Evolutionary conservation across 2,113 vertebrate species (phyloP).

Genomic region (Plestiodon gilberti): DNA sequence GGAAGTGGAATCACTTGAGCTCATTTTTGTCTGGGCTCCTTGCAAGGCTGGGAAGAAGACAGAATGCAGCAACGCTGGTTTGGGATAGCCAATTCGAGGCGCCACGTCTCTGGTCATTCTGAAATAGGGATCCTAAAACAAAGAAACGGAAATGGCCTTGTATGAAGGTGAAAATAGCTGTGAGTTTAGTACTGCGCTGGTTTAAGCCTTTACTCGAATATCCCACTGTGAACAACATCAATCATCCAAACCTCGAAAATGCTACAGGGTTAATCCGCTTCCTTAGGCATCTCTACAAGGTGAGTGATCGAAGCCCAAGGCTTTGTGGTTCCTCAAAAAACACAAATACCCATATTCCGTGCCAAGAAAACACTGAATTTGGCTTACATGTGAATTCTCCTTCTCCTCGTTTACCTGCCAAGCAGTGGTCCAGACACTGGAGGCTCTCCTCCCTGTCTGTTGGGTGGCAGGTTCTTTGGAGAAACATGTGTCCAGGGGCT

Average conservation of each 20-base stretch:
- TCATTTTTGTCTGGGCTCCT: slow-evolving; percentile 98
- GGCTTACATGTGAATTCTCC: not conserved
- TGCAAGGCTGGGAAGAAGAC: slow-evolving; percentile 97
- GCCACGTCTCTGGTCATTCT: slow-evolving; percentile 97
- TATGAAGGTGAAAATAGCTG: not conserved
- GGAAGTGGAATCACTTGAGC: slow-evolving; percentile 93
- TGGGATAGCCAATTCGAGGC: slow-evolving; percentile 89
- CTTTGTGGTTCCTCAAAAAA: not conserved
- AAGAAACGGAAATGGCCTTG: not conserved
- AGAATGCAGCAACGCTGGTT: slow-evolving; percentile 94
- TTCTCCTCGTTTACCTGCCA: not conserved
- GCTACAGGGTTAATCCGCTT: not conserved
- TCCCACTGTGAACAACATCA: not conserved
- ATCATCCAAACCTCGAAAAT: not conserved
- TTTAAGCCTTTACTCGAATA: not conserved
- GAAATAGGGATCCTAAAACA: slow-evolving; percentile 93
- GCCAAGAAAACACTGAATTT: not conserved
- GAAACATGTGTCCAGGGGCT: not conserved
- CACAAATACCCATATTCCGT: not conserved
- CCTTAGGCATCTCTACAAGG: not conserved
- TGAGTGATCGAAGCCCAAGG: not conserved
- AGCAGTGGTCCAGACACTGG: not conserved
- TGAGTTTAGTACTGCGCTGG: not conserved
- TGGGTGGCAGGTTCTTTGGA: not conserved
- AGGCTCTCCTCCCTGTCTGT: not conserved